These are phyloP conservation scores for Dinocampus coccinellae DNA, from an alignment of 2,888 invertebrate species.

Conservation along the genomic window DNA sequence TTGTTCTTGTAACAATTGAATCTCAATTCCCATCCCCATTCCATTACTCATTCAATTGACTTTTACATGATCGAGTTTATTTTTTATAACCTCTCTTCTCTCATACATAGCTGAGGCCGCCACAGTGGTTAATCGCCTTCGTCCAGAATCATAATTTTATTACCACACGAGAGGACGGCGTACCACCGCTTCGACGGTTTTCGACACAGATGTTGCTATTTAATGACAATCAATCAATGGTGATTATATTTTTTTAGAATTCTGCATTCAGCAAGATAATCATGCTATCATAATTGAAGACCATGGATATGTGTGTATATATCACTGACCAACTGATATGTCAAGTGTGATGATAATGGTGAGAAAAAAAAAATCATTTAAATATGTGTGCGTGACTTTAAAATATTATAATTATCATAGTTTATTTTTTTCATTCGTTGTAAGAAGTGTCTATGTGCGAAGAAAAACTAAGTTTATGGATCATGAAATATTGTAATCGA, in stretches of 20 bases:
- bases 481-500: too few relatives aligned
- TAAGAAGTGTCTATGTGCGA: too few relatives aligned
- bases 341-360: not conserved
- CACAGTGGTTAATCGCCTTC: slow-evolving; percentile 30
- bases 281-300: not conserved
- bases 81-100: slow-evolving; percentile 49
- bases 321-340: not conserved
- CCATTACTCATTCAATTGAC: slow-evolving; percentile 3
- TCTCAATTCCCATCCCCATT: not conserved
- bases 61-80: slow-evolving; percentile 8
- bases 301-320: not conserved
- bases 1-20: not conserved
- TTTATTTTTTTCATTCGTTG: too few relatives aligned
- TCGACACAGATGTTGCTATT: slow-evolving; percentile 35
- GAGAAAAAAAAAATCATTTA: not conserved
- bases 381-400: slow-evolving; percentile 7
- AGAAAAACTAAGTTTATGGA: too few relatives aligned
- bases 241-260: slow-evolving; percentile 25
- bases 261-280: not conserved
- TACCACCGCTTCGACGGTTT: slow-evolving; percentile 27
- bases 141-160: slow-evolving; percentile 22
- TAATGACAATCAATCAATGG: slow-evolving; percentile 33
- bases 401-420: too few relatives aligned
- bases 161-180: not conserved
- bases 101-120: slow-evolving; percentile 47